Base-by-base conservation (phyloP, 2,113 vertebrate genomes). In the Menidia beryllina region DNA sequence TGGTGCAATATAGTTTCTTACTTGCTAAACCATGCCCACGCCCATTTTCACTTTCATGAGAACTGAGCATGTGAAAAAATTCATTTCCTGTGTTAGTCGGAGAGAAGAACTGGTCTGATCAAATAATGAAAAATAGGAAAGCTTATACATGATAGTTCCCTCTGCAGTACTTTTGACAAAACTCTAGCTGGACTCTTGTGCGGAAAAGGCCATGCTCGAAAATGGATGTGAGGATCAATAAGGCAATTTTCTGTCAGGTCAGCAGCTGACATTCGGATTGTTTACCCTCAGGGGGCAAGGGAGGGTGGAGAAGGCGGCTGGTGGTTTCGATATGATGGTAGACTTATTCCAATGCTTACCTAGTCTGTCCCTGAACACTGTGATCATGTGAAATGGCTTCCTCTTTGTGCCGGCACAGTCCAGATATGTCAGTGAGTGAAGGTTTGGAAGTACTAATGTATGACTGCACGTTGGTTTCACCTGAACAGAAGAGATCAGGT, bases 161-260 rank as follows among this genome's bases (percentile, higher is more conserved):
- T 21, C 43, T 19, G 38, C 39, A 67, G 72, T 60, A 23, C 30
- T 30, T 71, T 43, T 56, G 65, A 77, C 68, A 72, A 80, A 82
- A 84, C 54, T 83, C 71, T 72, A 65, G 75, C 48, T 30, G 60
- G 59, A 49, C 34, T 77, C 45, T 48, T 57, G 54, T 60, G 56
- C 39, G 59, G 66, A 75, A 85, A 83, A 64, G 55, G 67, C 85
- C 39, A 71, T 1, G 45, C 55, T 72, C 60, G 60, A 72, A 74
- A 88, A 81, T 84, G 36, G 9, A 80, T 62, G 71, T 19, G 8
- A 56, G 63, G 90, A 93, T 93, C 93, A 91, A 93, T 93, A 91
- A 72, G 80, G 73, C 81, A 87, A 90, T 90, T 91, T 92, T 90
- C 83, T 82, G 79, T 79, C 38, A 39, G 90, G 87, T 90, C 91